Evolutionary conservation across 2,797 vertebrate genomes (phyloP), one percentile per base, ranked within the genome.

Genomic region (Avahi laniger): DNA sequence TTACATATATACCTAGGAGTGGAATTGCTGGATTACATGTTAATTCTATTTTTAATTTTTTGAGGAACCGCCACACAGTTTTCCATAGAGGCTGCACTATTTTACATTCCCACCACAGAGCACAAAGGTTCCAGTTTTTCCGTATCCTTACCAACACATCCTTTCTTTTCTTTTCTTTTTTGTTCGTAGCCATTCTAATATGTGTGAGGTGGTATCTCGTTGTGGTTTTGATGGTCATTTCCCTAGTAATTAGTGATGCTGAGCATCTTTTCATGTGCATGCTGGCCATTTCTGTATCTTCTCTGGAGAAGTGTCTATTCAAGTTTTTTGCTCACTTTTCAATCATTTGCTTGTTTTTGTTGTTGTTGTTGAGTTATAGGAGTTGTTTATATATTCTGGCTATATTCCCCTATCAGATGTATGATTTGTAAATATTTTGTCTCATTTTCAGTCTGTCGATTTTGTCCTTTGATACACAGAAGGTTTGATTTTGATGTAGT

Each of bases 221-320:
- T 59, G 7, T 91, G 38, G 12, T 79, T 90, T 91, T 89, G 59
- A 54, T 63, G 48, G 87, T n/a, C 10, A 38, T 87, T 91, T 97
- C 28, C 43, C 38, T 86, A 46, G 81, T 59, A 30, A 48, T 72
- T 17, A 20, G 30, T 8, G 10, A 76, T 76, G 41, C 9, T 72
- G 14, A 88, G 17, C 28, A 80, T 59, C 65, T 92, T 95, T 83
- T 61, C 41, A 4, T 48, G 22, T 54, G 46, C 28, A 87, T 43
- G 2, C 59, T 89, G 69, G 69, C 30, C 57, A 30, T 84, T 80
- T 92, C 43, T 63, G 12, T 80, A 50, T 65, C 59, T 94, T 65
- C n/a, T 89, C 52, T 81, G 79, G 61, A 89, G 73, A 65, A 91
- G 54, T 54, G 38, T 24, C 57, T 78, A 12, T 43, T 93, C 35